A percentile compares a stretch with the other conserved stretches of the same genome.
Conservation (phyloP, 2,888 invertebrate genomes). For the Cenopis cana region DNA sequence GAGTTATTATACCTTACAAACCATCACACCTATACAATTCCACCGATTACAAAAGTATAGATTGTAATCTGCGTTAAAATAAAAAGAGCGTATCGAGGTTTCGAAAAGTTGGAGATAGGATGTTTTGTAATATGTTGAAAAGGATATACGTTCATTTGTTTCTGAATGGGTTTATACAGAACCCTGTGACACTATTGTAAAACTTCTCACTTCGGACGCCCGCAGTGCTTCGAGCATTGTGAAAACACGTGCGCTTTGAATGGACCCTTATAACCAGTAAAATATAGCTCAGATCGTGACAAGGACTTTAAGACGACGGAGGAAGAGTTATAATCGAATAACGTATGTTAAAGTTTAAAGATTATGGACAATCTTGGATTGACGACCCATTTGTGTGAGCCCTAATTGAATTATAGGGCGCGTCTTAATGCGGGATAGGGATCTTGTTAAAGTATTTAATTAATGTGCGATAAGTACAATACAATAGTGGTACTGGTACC, state of each 20-base stretch:
- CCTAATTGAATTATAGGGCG: conserved; percentile 81
- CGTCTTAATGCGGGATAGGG: conserved; percentile 64
- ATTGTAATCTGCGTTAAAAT: background rate
- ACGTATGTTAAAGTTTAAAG: conserved; percentile 8
- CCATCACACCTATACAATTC: conserved; percentile 68
- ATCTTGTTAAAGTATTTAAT: conserved; percentile 63
- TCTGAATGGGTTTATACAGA: conserved; percentile 49
- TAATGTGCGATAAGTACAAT: conserved; percentile 46
- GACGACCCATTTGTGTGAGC: conserved; percentile 36
- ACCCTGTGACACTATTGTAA: conserved; percentile 80
- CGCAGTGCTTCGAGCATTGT: conserved; percentile 76
- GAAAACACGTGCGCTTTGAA: conserved; percentile 78
- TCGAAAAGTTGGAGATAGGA: background rate
- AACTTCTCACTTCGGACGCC: conserved; percentile 76
- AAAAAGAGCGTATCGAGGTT: background rate
- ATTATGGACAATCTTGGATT: conserved; percentile 37
- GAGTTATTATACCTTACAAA: conserved; percentile 70
- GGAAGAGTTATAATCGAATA: conserved; percentile 1
- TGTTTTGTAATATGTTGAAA: background rate
- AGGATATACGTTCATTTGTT: conserved; percentile 26
- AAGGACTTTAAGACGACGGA: background rate
- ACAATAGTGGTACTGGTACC: conserved; percentile 4
- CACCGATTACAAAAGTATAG: background rate
- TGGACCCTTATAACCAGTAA: conserved; percentile 63
- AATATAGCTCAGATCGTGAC: conserved; percentile 10